Evolutionary conservation across 2,113 vertebrate species (phyloP).

Genomic region (Dissostichus mawsoni): DNA sequence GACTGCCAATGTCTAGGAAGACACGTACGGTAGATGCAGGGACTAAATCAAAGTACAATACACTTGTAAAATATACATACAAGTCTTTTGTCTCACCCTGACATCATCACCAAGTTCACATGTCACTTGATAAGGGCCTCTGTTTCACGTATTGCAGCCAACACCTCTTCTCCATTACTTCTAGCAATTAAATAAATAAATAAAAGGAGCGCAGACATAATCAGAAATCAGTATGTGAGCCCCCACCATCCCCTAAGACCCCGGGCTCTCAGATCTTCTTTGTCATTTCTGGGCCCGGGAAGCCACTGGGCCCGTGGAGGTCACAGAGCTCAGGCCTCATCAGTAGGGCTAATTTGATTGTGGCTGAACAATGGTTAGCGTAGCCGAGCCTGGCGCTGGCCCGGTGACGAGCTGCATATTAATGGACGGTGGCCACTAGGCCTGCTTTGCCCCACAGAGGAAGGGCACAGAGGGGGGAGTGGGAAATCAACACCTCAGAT

Average conservation of each 20-base stretch:
- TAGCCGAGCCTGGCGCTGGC: slow-evolving; percentile 46
- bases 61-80: slow-evolving; percentile 10
- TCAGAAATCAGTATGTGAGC: slow-evolving; percentile 75
- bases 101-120: slow-evolving; percentile 57
- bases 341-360: slow-evolving; percentile 97
- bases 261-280: slow-evolving; percentile 68
- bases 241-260: slow-evolving; percentile 55
- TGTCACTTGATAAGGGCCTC: slow-evolving; percentile 52
- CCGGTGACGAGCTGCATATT: slow-evolving; percentile 67
- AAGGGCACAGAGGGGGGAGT: slow-evolving; percentile 21
- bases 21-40: slow-evolving; percentile 27
- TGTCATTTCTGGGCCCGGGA: slow-evolving; percentile 78
- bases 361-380: slow-evolving; percentile 90
- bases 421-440: slow-evolving; percentile 50
- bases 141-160: slow-evolving; percentile 58
- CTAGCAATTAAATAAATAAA: slow-evolving; percentile 70
- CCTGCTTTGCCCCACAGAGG: slow-evolving; percentile 28
- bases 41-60: slow-evolving; percentile 49
- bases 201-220: slow-evolving; percentile 68
- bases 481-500: background rate
- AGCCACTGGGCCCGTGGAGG: slow-evolving; percentile 85
- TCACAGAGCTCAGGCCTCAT: slow-evolving; percentile 92
- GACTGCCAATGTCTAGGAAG: slow-evolving; percentile 59
- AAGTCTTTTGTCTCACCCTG: slow-evolving; percentile 49
- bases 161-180: slow-evolving; percentile 66